Conservation (phyloP, 1,140 invertebrate species). For the Lanistes nyassanus region DNA sequence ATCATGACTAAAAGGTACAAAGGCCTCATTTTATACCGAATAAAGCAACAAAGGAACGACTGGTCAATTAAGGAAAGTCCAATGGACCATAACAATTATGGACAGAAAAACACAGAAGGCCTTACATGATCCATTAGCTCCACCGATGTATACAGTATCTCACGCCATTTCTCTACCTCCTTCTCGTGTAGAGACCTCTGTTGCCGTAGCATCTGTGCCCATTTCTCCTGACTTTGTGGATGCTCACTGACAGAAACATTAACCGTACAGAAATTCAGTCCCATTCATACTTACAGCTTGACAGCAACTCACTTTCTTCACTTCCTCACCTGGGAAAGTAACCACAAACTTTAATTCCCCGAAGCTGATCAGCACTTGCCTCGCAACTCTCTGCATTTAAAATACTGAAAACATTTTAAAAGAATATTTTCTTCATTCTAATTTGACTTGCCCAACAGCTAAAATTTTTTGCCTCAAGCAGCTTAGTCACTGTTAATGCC, state of each 20-base stretch:
- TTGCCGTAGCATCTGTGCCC: slow-evolving; percentile 78
- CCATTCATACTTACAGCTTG: background rate
- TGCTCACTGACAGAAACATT: slow-evolving; percentile 66
- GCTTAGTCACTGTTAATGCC: background rate
- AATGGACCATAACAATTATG: too few relatives aligned
- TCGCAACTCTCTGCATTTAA: too few relatives aligned
- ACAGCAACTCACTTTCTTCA: background rate
- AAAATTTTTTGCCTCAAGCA: too few relatives aligned
- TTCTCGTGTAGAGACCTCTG: slow-evolving; percentile 80
- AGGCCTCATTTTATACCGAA: background rate
- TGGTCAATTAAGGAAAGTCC: too few relatives aligned
- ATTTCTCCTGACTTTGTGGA: slow-evolving; percentile 79
- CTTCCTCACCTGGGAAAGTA: background rate
- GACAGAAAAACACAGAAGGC: too few relatives aligned
- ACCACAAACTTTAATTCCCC: background rate
- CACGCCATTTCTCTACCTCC: slow-evolving; percentile 82
- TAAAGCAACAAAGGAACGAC: too few relatives aligned
- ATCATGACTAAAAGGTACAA: background rate
- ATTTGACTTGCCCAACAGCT: background rate
- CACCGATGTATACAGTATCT: slow-evolving; percentile 71
- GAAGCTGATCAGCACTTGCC: background rate
- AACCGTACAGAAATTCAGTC: background rate
- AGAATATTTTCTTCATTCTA: background rate
- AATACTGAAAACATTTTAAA: background rate
- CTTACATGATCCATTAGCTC: slow-evolving; percentile 56